Evolutionary conservation across 2,797 vertebrate genomes (phyloP).

Genomic region (Choloepus didactylus): DNA sequence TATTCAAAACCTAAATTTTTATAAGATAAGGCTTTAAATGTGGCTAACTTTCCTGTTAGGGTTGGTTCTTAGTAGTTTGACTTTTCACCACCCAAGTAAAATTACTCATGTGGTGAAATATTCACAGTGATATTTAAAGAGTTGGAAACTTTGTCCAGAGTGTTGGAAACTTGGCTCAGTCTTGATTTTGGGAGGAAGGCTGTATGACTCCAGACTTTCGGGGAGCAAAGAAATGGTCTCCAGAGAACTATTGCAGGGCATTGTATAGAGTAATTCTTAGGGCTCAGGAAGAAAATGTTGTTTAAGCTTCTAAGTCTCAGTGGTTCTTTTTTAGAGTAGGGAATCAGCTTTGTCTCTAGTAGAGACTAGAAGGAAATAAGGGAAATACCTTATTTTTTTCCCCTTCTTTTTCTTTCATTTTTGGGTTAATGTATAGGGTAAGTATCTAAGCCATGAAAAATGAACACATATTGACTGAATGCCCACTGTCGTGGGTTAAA

Average conservation of each 20-base stretch:
- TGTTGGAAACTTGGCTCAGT: too few species aligned
- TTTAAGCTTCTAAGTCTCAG: neutral
- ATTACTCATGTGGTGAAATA: neutral
- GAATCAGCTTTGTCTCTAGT: neutral
- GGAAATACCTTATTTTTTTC: neutral
- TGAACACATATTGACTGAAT: neutral
- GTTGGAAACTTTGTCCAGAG: neutral
- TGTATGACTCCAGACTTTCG: neutral
- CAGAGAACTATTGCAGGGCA: neutral
- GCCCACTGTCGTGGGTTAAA: neutral
- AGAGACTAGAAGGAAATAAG: constrained; percentile 1
- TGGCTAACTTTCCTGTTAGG: neutral
- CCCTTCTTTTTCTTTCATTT: neutral
- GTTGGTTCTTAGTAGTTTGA: constrained; percentile 27
- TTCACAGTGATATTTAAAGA: constrained; percentile 28
- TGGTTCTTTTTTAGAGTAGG: constrained; percentile 24
- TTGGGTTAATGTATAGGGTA: neutral
- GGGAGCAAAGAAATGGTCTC: neutral
- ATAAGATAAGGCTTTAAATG: neutral
- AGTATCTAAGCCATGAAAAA: neutral
- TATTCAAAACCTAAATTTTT: neutral
- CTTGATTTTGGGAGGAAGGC: constrained; percentile 31
- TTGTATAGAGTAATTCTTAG: neutral
- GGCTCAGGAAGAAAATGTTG: neutral
- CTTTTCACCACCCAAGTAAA: neutral